Evolutionary conservation across 2,797 vertebrate species (phyloP).

Genomic region (Artibeus lituratus): DNA sequence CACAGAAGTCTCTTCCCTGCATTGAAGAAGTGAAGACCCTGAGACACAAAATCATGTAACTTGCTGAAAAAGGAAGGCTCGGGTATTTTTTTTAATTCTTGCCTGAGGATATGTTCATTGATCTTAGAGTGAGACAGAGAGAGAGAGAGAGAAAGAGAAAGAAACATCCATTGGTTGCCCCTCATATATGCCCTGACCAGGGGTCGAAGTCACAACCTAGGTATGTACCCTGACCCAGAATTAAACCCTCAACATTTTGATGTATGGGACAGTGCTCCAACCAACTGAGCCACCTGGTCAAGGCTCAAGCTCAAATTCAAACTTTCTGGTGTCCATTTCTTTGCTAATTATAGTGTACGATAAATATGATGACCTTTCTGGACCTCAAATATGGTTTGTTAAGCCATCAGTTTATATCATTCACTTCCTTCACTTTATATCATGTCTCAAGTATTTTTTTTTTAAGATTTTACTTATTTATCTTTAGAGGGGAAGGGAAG

Average conservation of each 20-base stretch:
- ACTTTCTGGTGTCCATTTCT: not conserved
- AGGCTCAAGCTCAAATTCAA: not conserved
- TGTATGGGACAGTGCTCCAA: not conserved
- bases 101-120: not conserved
- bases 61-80: not conserved
- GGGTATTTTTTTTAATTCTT: not conserved
- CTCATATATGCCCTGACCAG: not conserved
- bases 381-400: not conserved
- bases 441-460: not conserved
- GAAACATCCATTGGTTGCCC: not conserved
- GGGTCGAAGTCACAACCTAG: not conserved
- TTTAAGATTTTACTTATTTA: too few species aligned
- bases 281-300: not conserved
- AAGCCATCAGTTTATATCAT: not conserved
- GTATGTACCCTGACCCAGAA: not conserved
- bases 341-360: not conserved
- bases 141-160: not conserved
- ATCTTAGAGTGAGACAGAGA: not conserved
- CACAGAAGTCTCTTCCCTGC: not conserved
- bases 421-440: not conserved
- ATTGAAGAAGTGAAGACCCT: not conserved
- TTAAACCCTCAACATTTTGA: not conserved
- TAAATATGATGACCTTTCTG: not conserved
- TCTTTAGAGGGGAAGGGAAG: too few species aligned
- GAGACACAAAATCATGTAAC: not conserved